Evolutionary conservation across 1,140 invertebrate genomes (phyloP).

Genomic region (Scaptomyza hsui): DNA sequence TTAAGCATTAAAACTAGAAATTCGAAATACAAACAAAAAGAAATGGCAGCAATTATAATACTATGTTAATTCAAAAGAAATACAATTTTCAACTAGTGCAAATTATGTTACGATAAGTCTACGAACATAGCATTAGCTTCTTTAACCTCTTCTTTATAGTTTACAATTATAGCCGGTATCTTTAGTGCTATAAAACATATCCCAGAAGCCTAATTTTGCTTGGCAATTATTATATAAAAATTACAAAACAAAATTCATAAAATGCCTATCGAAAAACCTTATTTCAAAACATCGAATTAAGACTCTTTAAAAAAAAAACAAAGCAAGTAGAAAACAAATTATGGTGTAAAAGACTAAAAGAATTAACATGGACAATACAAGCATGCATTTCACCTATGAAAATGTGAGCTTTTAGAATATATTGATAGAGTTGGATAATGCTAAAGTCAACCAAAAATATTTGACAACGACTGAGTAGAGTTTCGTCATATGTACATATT

Average conservation of each 20-base stretch:
- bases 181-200: slow-evolving; percentile 67
- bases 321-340: too few species aligned
- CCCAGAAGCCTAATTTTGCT: slow-evolving; percentile 56
- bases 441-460: slow-evolving; percentile 31
- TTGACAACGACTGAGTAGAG: slow-evolving; percentile 28
- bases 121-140: slow-evolving; percentile 33
- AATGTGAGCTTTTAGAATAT: slow-evolving; percentile 13
- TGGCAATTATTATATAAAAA: slow-evolving; percentile 50
- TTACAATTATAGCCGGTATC: slow-evolving; percentile 2
- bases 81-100: slow-evolving; percentile 70
- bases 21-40: slow-evolving; percentile 36
- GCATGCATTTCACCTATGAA: slow-evolving; percentile 37
- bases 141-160: slow-evolving; percentile 7
- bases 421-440: slow-evolving; percentile 23
- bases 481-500: slow-evolving; percentile 22
- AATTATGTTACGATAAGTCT: slow-evolving; percentile 59
- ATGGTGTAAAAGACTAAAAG: slow-evolving; percentile 24
- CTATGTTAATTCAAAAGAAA: slow-evolving; percentile 45
- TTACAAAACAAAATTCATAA: slow-evolving; percentile 18
- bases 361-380: slow-evolving; percentile 54
- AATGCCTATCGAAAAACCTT: slow-evolving; percentile 37
- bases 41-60: slow-evolving; percentile 38
- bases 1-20: slow-evolving; percentile 43
- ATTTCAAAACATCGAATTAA: slow-evolving; percentile 37
- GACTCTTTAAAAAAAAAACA: slow-evolving; percentile 21